These are phyloP conservation scores for Lapara coniferarum DNA, from an alignment of 2,888 invertebrate genomes.

Conservation along the genomic window DNA sequence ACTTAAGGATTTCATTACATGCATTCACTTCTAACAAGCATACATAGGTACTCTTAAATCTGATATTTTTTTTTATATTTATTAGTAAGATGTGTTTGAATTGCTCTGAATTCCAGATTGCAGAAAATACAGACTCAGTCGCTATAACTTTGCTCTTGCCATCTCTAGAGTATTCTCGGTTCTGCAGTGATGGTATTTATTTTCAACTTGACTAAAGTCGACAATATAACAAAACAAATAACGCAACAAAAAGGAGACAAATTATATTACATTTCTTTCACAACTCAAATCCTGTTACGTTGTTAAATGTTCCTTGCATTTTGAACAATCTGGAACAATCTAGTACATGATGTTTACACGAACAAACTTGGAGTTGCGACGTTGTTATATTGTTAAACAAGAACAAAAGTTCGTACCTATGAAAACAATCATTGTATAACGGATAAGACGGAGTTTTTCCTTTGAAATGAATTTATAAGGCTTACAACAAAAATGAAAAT, in stretches of 20 bases:
- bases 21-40: no score
- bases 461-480: not conserved
- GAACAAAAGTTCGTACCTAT: slow-evolving; percentile 1
- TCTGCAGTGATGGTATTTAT: not conserved
- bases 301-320: not conserved
- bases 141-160: not conserved
- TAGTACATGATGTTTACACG: slow-evolving; percentile 14
- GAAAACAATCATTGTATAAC: not conserved
- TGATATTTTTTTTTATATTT: no score
- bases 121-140: no score
- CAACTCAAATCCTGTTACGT: slow-evolving; percentile 3
- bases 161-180: not conserved
- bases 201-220: not conserved
- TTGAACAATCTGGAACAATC: slow-evolving; percentile 18
- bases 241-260: not conserved
- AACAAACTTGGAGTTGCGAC: slow-evolving; percentile 4
- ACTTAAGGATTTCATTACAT: no score
- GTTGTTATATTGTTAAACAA: slow-evolving; percentile 3
- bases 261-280: slow-evolving; percentile 10
- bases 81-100: no score
- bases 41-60: no score
- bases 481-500: not conserved
- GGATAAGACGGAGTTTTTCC: not conserved
- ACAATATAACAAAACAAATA: not conserved
- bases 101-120: no score